Conservation (phyloP, 2,888 invertebrate genomes). For the Tethea ocularis region DNA sequence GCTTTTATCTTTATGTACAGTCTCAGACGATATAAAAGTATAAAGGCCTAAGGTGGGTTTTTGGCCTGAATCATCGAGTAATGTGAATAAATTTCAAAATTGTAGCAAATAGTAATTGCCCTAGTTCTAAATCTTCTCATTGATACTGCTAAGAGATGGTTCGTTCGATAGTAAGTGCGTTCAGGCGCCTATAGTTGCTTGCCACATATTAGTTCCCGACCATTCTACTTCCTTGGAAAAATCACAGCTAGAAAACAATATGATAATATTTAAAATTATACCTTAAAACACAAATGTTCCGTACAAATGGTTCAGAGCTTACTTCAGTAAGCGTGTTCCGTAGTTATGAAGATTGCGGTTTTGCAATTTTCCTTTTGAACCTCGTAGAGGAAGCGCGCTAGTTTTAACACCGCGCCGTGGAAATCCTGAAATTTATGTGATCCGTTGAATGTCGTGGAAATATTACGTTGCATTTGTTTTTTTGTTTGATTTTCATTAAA, state of each 20-base stretch:
- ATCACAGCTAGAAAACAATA: no score
- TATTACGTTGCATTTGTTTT: background rate
- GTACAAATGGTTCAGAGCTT: slow-evolving; percentile 20
- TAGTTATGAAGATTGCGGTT: slow-evolving; percentile 28
- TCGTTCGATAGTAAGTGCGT: no score
- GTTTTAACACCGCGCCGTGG: slow-evolving; percentile 1
- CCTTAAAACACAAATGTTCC: slow-evolving; percentile 22
- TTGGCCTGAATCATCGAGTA: no score
- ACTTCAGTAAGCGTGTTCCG: slow-evolving; percentile 12
- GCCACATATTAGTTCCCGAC: no score
- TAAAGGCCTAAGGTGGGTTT: no score
- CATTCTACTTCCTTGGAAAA: no score
- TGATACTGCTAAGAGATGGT: no score
- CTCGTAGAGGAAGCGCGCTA: background rate
- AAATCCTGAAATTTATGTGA: slow-evolving; percentile 4
- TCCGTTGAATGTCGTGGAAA: background rate
- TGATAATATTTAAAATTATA: background rate
- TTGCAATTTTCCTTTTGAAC: slow-evolving; percentile 35
- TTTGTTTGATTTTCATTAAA: slow-evolving; percentile 1
- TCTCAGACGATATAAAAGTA: background rate
- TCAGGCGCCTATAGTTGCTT: no score
- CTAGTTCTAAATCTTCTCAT: no score
- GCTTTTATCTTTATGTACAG: slow-evolving; percentile 12
- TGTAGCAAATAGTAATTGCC: no score
- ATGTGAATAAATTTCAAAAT: no score